A percentile compares a stretch with the other conserved stretches of the same genome.
phyloP scores from a whole-genome alignment of 1,140 invertebrate genomes.

The Diuraphis noxia region DNA sequence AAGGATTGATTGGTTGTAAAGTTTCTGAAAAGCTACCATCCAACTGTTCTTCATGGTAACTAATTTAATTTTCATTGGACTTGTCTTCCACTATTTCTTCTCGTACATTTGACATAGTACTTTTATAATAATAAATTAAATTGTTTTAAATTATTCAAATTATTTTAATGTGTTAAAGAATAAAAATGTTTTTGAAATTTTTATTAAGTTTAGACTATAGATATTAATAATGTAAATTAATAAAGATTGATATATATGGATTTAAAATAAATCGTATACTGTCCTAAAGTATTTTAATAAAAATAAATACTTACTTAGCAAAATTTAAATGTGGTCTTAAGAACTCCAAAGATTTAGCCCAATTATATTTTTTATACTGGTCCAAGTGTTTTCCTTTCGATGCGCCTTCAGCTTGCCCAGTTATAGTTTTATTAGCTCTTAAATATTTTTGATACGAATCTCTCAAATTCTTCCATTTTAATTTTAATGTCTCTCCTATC shows the following conservation, averaged over 20 bases:
- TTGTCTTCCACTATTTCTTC: not conserved
- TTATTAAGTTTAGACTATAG: not conserved
- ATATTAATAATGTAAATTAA: not conserved
- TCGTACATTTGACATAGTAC: not conserved
- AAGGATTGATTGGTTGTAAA: not conserved
- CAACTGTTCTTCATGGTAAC: not conserved
- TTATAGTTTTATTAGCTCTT: not conserved
- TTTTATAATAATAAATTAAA: not conserved
- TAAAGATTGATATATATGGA: not conserved
- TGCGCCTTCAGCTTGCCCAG: not conserved
- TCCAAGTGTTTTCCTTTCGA: not conserved
- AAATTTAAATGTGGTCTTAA: not conserved
- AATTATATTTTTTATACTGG: not conserved
- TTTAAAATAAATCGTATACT: not conserved
- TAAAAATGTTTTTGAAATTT: not conserved
- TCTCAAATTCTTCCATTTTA: not conserved
- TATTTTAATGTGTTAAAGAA: not conserved
- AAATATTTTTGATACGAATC: not conserved
- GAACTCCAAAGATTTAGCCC: not conserved
- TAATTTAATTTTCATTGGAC: not conserved
- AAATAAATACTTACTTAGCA: not conserved
- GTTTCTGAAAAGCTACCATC: not conserved
- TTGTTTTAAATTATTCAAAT: not conserved
- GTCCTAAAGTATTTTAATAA: not conserved
- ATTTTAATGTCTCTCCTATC: not conserved